phyloP scores from a whole-genome alignment of 2,113 vertebrate species.

The Psephotus haematonotus region DNA sequence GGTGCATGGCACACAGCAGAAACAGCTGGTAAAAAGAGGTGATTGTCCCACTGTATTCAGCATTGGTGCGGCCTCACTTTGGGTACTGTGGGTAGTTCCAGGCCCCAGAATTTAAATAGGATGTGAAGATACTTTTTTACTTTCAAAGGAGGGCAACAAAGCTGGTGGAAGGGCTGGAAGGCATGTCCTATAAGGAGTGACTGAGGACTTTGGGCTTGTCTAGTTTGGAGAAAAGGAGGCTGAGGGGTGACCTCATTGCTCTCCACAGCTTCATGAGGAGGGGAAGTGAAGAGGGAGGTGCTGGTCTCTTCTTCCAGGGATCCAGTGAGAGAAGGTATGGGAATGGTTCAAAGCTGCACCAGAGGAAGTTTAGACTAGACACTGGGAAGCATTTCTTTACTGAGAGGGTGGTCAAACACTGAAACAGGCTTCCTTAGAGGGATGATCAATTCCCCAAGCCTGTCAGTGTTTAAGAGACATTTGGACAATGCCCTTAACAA shows the following conservation, averaged over 20 bases:
- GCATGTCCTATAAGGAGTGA: not conserved
- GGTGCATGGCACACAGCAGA: not conserved
- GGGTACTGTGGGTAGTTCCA: not conserved
- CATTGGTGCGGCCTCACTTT: not conserved
- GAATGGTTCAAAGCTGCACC: not conserved
- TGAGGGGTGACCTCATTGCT: not conserved
- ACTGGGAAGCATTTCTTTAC: not conserved
- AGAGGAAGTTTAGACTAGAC: not conserved
- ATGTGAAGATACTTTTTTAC: not conserved
- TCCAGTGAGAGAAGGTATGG: not conserved
- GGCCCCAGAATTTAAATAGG: not conserved
- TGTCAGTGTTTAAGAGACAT: not conserved
- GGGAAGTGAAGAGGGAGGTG: not conserved
- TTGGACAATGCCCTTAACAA: not conserved
- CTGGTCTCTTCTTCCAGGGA: not conserved
- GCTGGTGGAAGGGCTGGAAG: not conserved
- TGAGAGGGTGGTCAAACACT: not conserved
- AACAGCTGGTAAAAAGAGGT: not conserved
- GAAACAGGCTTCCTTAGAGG: not conserved
- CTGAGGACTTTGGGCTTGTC: not conserved
- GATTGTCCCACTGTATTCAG: not conserved
- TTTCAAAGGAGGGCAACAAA: not conserved
- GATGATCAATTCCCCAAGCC: fast-evolving
- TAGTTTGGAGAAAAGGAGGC: not conserved
- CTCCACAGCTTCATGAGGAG: not conserved